Conservation (phyloP, 1,140 invertebrate species). For the Calycopis cecrops region DNA sequence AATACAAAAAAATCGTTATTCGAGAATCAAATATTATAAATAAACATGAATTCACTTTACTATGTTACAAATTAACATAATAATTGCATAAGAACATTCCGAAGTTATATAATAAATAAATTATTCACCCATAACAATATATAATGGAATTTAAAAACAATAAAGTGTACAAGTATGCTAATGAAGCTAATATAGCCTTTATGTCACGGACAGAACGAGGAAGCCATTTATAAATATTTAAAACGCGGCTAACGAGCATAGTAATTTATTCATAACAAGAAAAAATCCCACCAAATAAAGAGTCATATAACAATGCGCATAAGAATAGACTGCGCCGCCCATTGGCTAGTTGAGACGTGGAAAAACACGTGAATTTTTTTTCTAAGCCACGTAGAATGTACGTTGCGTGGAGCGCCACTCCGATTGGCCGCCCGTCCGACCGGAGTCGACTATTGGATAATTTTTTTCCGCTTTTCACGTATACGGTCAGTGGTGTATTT, state of each 20-base stretch:
- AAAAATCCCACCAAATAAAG: constrained; percentile 35
- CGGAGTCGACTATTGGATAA: constrained; percentile 50
- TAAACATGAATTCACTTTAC: background rate
- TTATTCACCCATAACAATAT: background rate
- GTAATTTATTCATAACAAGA: constrained; percentile 18
- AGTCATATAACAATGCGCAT: constrained; percentile 55
- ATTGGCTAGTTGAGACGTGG: constrained; percentile 59
- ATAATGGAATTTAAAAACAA: constrained; percentile 7
- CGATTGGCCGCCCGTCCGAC: constrained; percentile 45
- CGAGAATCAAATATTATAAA: background rate
- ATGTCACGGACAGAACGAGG: constrained; percentile 8
- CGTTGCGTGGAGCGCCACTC: constrained; percentile 37
- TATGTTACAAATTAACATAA: background rate
- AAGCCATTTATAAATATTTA: constrained; percentile 12
- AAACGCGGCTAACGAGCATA: constrained; percentile 8
- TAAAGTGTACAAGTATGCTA: constrained; percentile 10
- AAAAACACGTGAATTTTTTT: constrained; percentile 72
- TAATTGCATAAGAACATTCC: background rate
- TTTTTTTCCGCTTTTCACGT: constrained; percentile 71
- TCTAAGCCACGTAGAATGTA: constrained; percentile 67
- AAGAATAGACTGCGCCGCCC: constrained; percentile 36
- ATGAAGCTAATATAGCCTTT: background rate
- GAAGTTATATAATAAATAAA: background rate
- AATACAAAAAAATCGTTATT: too few species aligned
- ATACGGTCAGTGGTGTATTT: constrained; percentile 51